Percentiles rank a stretch among this genome's conserved stretches.
Conservation (phyloP, 1,140 invertebrate genomes). For the Notospermus geniculatus region DNA sequence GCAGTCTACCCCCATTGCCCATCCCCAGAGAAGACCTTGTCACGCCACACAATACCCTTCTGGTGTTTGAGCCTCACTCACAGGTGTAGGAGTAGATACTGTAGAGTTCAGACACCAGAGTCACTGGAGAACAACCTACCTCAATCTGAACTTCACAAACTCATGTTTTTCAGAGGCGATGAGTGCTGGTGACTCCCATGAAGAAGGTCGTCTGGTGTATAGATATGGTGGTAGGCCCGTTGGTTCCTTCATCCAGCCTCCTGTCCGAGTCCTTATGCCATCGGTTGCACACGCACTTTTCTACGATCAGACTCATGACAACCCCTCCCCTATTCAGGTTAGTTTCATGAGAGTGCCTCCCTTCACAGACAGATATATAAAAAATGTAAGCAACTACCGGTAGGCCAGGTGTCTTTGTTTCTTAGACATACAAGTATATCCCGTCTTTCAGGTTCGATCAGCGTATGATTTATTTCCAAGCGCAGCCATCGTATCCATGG, state of each 20-base stretch:
- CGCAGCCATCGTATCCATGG: conserved; percentile 85
- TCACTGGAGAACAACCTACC: no score
- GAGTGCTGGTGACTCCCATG: conserved; percentile 86
- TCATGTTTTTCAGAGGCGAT: conserved; percentile 74
- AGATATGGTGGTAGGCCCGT: conserved; percentile 91
- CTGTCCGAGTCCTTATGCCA: conserved; percentile 66
- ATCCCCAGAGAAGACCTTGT: no score
- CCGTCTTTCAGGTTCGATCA: conserved; percentile 71
- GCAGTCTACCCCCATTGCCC: no score
- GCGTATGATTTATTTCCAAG: conserved; percentile 87
- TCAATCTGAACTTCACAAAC: not conserved
- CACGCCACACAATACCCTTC: no score
- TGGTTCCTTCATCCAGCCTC: conserved; percentile 78
- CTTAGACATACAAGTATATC: no score
- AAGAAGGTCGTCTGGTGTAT: conserved; percentile 91
- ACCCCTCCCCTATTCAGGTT: conserved; percentile 73
- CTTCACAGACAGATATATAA: no score
- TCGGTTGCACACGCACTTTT: conserved; percentile 90
- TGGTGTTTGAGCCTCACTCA: no score
- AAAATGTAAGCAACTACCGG: no score
- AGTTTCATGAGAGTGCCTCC: conserved; percentile 8
- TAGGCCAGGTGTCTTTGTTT: no score
- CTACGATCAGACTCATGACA: conserved; percentile 95
- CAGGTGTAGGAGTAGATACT: no score
- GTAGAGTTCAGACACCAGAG: no score